Percentiles rank a stretch among this genome's conserved stretches.
Evolutionary conservation across 2,888 invertebrate genomes (phyloP).

Genomic region (Acheta domesticus): DNA sequence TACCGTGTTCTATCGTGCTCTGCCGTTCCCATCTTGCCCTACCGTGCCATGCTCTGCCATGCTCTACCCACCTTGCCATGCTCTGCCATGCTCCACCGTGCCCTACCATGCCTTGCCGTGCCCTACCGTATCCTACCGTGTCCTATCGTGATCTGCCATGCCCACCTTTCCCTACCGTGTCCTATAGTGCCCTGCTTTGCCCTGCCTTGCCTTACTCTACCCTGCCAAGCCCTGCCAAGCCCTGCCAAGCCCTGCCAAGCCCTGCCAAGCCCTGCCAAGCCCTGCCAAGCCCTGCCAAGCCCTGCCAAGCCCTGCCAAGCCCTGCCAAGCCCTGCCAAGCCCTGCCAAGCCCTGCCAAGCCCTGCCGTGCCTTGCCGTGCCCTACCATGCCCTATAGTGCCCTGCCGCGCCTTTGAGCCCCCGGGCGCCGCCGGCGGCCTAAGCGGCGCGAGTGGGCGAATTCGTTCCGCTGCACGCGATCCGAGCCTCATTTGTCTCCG

Average conservation of each 20-base stretch:
- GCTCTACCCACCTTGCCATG: too few relatives aligned
- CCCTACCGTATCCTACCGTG: background rate
- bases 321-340: background rate
- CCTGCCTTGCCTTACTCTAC: background rate
- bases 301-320: background rate
- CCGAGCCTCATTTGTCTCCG: background rate
- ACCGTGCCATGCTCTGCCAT: too few relatives aligned
- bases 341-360: too few relatives aligned
- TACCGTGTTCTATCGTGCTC: too few relatives aligned
- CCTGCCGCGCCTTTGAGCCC: too few relatives aligned
- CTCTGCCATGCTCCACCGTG: too few relatives aligned
- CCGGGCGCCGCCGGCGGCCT: too few relatives aligned
- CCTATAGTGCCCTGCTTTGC: too few relatives aligned
- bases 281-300: background rate
- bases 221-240: background rate
- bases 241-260: too few relatives aligned
- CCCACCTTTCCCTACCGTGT: too few relatives aligned
- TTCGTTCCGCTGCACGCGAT: conserved; percentile 18
- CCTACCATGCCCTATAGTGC: background rate
- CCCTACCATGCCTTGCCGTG: too few relatives aligned
- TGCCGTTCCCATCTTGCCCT: too few relatives aligned
- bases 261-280: background rate
- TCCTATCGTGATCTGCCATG: background rate
- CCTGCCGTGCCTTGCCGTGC: background rate
- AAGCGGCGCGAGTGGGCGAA: background rate